Evolutionary conservation across 1,140 invertebrate species (phyloP).

Genomic region (Scaptodrosophila lebanonensis): DNA sequence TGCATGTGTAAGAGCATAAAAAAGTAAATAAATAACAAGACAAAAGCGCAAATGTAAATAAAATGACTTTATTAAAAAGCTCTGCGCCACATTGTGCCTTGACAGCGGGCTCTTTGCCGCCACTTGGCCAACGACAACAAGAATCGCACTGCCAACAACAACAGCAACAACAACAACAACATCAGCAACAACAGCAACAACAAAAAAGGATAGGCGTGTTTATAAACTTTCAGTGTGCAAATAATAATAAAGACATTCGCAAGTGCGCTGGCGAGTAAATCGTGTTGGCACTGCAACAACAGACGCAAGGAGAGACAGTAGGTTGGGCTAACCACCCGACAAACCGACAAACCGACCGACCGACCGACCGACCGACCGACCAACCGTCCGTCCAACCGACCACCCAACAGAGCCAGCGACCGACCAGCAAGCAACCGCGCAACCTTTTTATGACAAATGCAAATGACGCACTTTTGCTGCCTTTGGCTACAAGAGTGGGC

Average conservation of each 20-base stretch:
- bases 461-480: conserved; percentile 53
- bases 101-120: too few relatives aligned
- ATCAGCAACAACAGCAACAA: neutral
- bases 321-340: neutral
- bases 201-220: conserved; percentile 45
- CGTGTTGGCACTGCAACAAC: conserved; percentile 14
- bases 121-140: too few relatives aligned
- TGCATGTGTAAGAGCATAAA: conserved; percentile 24
- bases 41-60: conserved; percentile 72
- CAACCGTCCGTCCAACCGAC: too few relatives aligned
- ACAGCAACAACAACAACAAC: conserved; percentile 13
- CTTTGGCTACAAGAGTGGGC: conserved; percentile 35
- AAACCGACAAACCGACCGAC: too few relatives aligned
- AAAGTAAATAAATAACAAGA: conserved; percentile 66
- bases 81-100: conserved; percentile 13
- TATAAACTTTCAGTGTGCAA: conserved; percentile 48
- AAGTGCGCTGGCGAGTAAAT: conserved; percentile 24
- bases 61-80: conserved; percentile 68
- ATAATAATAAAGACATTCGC: conserved; percentile 55
- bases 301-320: neutral
- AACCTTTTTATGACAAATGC: conserved; percentile 64
- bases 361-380: too few relatives aligned
- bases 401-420: too few relatives aligned
- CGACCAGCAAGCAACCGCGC: conserved; percentile 22
- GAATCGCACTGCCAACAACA: too few relatives aligned